Evolutionary conservation across 2,113 vertebrate genomes (phyloP), one percentile per base, ranked within the genome.

Genomic region (Syngnathoides biaculeatus): DNA sequence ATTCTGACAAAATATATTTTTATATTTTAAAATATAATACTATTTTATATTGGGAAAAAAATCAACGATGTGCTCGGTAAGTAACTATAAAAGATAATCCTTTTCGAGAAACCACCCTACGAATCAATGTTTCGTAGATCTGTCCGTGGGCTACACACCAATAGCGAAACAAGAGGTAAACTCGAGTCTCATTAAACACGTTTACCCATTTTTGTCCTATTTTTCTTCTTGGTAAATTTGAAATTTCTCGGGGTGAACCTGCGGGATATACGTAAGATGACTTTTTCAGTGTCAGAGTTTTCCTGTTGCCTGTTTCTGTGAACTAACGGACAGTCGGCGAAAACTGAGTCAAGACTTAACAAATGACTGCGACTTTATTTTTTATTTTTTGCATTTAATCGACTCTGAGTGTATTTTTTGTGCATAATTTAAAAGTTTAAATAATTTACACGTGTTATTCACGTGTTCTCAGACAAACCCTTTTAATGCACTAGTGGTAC

Each of bases 1-100:
- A 26, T 43, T 17, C n/a, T 0, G 35, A 43, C 6, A 7, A 15
- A 19, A 9, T 1, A 8, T 17, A 8, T 42, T 43, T 0, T 20
- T 0, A 2, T n/a, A 19, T 26, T n/a, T 24, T 0, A 0, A 30
- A 1, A 0, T 0, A 0, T 0, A 9, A 0, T 45, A 0, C 20
- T 57, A 65, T 53, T 0, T 1, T 13, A 1, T 1, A 15, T 22
- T 0, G 19, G 0, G 0, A 0, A 30, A 8, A 35, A 57, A 57
- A 11, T 17, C 7, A 2, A 17, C 26, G 30, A 19, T 35, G 14
- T 26, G 2, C 6, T 3, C 6, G 14, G 26, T 1, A 35, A 30
- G 6, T 17, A 30, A 57, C 15, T 14, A 2, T 17, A 57, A 57
- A 1, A 15, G 15, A 19, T 57, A 26, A 26, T 30, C 2, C 5